Evolutionary conservation across 2,113 vertebrate genomes (phyloP).

Genomic region (Calyptomena viridis): DNA sequence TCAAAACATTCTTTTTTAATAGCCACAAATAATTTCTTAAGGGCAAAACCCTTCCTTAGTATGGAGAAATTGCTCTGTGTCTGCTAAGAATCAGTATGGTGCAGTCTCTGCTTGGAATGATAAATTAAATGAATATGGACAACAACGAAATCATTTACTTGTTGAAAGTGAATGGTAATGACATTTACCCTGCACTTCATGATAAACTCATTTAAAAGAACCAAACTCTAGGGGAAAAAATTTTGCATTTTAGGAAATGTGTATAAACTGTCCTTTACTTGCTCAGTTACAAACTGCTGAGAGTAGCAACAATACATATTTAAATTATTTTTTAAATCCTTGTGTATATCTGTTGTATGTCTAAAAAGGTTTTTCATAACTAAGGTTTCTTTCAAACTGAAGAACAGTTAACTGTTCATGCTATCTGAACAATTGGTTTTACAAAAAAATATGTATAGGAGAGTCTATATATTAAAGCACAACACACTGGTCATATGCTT

Average conservation of each 20-base stretch:
- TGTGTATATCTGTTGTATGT: background rate
- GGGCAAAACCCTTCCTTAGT: background rate
- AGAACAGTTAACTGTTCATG: background rate
- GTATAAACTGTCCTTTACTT: background rate
- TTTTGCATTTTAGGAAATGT: background rate
- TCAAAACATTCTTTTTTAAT: background rate
- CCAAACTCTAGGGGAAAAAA: background rate
- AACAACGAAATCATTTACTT: background rate
- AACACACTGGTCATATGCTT: background rate
- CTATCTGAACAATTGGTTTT: background rate
- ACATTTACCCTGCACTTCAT: constrained; percentile 4
- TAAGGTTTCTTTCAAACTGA: background rate
- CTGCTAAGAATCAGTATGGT: background rate
- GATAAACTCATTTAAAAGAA: constrained; percentile 28
- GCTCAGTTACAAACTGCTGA: background rate
- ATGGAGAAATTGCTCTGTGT: background rate
- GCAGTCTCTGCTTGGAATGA: background rate
- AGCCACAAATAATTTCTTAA: background rate
- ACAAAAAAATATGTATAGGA: background rate
- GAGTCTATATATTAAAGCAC: background rate
- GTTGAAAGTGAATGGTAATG: constrained; percentile 34
- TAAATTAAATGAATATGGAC: constrained; percentile 19
- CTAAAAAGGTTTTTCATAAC: background rate
- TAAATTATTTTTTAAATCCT: background rate
- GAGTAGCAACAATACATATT: background rate